phyloP scores from a whole-genome alignment of 2,113 vertebrate genomes.

The Ophthalmolycus amberensis region DNA sequence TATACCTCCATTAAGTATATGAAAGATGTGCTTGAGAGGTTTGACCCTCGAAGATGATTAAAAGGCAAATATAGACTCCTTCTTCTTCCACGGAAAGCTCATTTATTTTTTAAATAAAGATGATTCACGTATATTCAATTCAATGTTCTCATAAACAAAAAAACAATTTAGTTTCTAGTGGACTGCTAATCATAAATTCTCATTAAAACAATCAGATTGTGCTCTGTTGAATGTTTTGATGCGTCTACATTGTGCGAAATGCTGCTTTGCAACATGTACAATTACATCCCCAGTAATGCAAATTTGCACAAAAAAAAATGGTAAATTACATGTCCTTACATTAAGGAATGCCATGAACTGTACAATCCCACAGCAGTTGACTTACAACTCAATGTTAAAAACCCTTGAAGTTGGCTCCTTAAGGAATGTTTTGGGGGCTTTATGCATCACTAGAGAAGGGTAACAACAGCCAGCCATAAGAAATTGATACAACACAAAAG shows the following conservation, averaged over 20 bases:
- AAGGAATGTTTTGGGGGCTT: slow-evolving; percentile 57
- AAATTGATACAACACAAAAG: slow-evolving; percentile 75
- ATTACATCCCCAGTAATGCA: neutral
- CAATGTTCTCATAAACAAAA: slow-evolving; percentile 23
- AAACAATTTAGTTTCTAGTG: slow-evolving; percentile 13
- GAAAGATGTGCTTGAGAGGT: slow-evolving; percentile 48
- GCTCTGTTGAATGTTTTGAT: neutral
- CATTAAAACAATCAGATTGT: slow-evolving; percentile 9
- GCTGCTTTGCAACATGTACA: neutral
- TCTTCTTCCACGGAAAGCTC: slow-evolving; percentile 22
- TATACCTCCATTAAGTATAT: slow-evolving; percentile 40
- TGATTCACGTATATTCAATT: slow-evolving; percentile 9
- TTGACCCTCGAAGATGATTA: slow-evolving; percentile 48
- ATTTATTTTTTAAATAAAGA: slow-evolving; percentile 47
- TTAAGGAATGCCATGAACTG: slow-evolving; percentile 16
- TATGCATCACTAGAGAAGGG: slow-evolving; percentile 64
- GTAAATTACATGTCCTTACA: neutral
- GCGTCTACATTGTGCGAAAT: slow-evolving; percentile 17
- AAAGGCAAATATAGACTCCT: slow-evolving; percentile 37
- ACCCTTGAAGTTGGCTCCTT: slow-evolving; percentile 50
- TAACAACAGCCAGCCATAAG: slow-evolving; percentile 67
- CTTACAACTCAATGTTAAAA: slow-evolving; percentile 53
- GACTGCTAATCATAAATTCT: slow-evolving; percentile 7
- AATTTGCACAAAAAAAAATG: neutral
- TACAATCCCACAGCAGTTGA: slow-evolving; percentile 34